phyloP scores from a whole-genome alignment of 1,140 invertebrate species.

The Pseudomyrmex pallidus region DNA sequence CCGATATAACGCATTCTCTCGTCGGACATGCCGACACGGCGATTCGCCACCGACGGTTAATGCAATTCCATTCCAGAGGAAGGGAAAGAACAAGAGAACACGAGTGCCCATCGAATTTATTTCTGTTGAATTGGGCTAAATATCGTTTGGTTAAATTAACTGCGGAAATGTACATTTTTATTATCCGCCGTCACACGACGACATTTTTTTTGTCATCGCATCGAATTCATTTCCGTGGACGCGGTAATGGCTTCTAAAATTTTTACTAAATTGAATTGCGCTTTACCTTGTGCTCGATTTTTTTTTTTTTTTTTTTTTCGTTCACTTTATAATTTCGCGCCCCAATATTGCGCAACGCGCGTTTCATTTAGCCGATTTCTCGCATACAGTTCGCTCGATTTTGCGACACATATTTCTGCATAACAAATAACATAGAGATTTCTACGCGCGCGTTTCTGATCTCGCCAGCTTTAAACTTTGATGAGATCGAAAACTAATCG shows the following conservation, averaged over 20 bases:
- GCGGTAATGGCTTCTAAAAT: neutral
- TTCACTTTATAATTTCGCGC: too few relatives aligned
- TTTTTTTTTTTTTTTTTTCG: neutral
- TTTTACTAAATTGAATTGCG: slow-evolving; percentile 27
- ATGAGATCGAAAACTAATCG: slow-evolving; percentile 39
- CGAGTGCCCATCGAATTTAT: slow-evolving; percentile 18
- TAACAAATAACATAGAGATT: slow-evolving; percentile 27
- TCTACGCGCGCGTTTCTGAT: slow-evolving; percentile 22
- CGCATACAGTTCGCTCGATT: too few relatives aligned
- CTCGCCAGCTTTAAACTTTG: slow-evolving; percentile 47
- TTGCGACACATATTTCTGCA: too few relatives aligned
- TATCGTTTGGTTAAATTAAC: slow-evolving; percentile 35
- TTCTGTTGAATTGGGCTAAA: slow-evolving; percentile 31
- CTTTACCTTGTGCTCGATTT: neutral
- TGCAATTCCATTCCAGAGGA: slow-evolving; percentile 10
- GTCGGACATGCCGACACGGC: neutral
- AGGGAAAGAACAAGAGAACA: too few relatives aligned
- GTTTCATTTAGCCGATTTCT: too few relatives aligned
- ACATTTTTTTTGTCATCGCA: neutral
- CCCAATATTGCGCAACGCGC: too few relatives aligned
- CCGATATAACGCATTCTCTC: slow-evolving; percentile 37
- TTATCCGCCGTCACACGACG: neutral
- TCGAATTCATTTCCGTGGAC: neutral
- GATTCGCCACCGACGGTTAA: slow-evolving; percentile 27
- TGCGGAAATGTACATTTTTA: slow-evolving; percentile 48